Base-by-base conservation (phyloP, 2,888 invertebrate genomes). In the Drosophila subquinaria region DNA sequence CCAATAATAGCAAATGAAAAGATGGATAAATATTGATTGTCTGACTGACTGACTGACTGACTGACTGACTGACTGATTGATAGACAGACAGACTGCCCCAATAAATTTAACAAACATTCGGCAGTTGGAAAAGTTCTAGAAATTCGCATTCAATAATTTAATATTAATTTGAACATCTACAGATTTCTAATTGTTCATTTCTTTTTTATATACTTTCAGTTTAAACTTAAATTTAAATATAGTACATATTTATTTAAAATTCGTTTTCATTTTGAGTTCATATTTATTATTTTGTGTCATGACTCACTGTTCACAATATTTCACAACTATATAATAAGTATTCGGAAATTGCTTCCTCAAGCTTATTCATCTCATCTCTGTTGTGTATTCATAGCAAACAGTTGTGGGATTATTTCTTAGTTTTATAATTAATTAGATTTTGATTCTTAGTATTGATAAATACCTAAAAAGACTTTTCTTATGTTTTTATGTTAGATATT, bases 251-350 rank as follows among this genome's bases (percentile, higher is more conserved):
- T 5, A 23, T 23, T 23, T 23, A 23, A 23, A 5, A 20, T 20
- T 20, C 20, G 1, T 9, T 10, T 11, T 20, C 2, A 1, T 43
- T 11, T 38, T 52, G 17, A n/a, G 4, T n/a, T 43, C 20, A 5
- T 6, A 17, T 42, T 13, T 42, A 11, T 43, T n/a, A 17, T 10
- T 9, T 38, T 23, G 9, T 10, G 10, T 4, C 6, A 8, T 57
- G 45, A 57, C n/a, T 57, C 56, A 57, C 36, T 43, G 30, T 8
- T 17, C 5, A 35, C 15, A 30, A 30, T 43, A 56, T 56, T 57
- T 45, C 56, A 57, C 56, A 45, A 57, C 45, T 35, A 47, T 23
- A 57, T 57, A 36, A 15, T 45, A 57, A 11, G 15, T 35, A 57
- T 15, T 35, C 30, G 11, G 13, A 40, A 38, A 38, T 11, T 27